A percentile compares a stretch with the other conserved stretches of the same genome.
Evolutionary conservation across 2,113 vertebrate species (phyloP).

Genomic region (Plecotus auritus): DNA sequence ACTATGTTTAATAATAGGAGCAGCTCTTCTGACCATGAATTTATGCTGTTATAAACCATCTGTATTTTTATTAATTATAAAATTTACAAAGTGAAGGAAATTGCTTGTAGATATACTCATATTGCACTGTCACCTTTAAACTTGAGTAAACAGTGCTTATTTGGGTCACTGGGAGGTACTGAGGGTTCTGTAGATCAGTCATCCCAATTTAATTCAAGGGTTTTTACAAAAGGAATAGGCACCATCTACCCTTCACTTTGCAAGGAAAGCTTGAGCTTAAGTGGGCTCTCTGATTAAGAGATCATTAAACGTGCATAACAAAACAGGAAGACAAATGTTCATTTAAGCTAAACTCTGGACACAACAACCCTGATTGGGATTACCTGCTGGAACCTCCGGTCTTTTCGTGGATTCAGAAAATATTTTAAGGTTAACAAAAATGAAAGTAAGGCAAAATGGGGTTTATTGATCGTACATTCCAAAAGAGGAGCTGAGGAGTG

Average conservation of each 20-base stretch:
- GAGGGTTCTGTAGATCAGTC: not conserved
- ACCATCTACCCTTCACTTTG: not conserved
- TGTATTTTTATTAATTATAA: not conserved
- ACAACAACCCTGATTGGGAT: not conserved
- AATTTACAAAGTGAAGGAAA: not conserved
- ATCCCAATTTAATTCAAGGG: not conserved
- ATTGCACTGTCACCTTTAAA: not conserved
- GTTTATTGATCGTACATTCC: too few relatives aligned
- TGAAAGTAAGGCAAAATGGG: too few relatives aligned
- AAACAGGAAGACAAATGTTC: not conserved
- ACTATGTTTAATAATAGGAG: not conserved
- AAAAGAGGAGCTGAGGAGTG: too few relatives aligned
- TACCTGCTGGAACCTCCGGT: too few relatives aligned
- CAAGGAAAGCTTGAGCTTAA: not conserved
- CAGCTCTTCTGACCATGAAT: not conserved
- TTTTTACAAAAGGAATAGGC: not conserved
- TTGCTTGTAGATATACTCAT: not conserved
- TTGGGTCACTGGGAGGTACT: not conserved
- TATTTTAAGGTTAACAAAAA: too few relatives aligned
- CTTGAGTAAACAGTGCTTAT: not conserved
- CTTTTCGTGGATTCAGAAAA: too few relatives aligned
- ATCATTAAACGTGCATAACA: not conserved
- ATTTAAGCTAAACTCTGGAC: not conserved
- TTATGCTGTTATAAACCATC: not conserved
- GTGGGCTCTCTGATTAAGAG: not conserved